These are phyloP conservation scores for Molossus molossus DNA, from an alignment of 2,797 vertebrate genomes.

Conservation along the genomic window DNA sequence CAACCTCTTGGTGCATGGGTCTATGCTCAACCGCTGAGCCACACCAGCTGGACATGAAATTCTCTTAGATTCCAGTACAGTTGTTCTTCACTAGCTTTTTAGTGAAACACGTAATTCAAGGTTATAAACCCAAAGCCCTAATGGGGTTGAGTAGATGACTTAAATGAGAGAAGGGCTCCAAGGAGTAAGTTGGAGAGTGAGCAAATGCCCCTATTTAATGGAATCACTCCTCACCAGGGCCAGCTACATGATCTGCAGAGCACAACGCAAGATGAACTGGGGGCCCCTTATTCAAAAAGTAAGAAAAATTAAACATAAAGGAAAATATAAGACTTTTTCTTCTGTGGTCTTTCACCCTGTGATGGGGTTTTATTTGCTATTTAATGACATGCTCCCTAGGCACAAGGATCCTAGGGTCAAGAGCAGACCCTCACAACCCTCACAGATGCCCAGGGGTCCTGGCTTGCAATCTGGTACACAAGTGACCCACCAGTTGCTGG, in stretches of 20 bases:
- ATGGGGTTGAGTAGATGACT: not conserved
- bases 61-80: not conserved
- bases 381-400: not conserved
- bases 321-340: not conserved
- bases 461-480: not conserved
- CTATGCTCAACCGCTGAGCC: no score
- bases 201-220: not conserved
- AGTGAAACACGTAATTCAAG: not conserved
- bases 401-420: not conserved
- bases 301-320: constrained; percentile 14
- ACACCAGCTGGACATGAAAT: not conserved
- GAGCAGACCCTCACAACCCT: not conserved
- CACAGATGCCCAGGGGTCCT: not conserved
- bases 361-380: constrained; percentile 4
- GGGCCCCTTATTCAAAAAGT: not conserved
- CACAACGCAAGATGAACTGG: not conserved
- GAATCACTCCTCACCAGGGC: no score
- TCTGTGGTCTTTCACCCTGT: not conserved
- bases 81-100: not conserved
- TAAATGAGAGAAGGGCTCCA: not conserved
- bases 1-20: no score
- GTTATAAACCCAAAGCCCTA: not conserved
- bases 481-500: not conserved
- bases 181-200: not conserved
- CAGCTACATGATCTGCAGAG: not conserved